Base-by-base conservation (phyloP, 2,797 vertebrate species). In the Aldrovandia affinis region DNA sequence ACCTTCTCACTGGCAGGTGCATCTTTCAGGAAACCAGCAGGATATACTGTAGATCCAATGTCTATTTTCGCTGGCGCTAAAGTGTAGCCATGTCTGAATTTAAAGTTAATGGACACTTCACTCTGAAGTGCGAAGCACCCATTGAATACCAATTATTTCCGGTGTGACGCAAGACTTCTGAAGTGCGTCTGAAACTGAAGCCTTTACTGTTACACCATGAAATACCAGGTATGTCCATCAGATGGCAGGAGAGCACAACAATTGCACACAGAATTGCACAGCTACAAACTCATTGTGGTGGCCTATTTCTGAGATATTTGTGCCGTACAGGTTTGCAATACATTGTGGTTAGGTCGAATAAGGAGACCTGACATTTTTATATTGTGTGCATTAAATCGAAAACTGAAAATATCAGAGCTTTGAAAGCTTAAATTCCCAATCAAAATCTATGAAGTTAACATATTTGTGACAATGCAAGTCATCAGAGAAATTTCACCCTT, bases 271-370 rank as follows among this genome's bases (percentile, higher is more conserved):
- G 8, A 52, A 70, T 22, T 68, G 7, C 28, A 52, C 22, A 52
- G 33, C n/a, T 47, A 80, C 84, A 80, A 59, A 12, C 33, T 3
- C 1, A 80, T 63, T 47, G 12, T 79, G 57, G 50, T 20, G 14
- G 30, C 12, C n/a, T n/a, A n/a, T n/a, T n/a, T n/a, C n/a, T n/a
- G n/a, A n/a, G n/a, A n/a, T n/a, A n/a, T n/a, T n/a, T n/a, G n/a
- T n/a, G n/a, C n/a, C n/a, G n/a, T n/a, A n/a, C n/a, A n/a, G n/a
- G n/a, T n/a, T n/a, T n/a, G n/a, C n/a, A n/a, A n/a, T n/a, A n/a
- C 33, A 42, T 89, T 91, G 52, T 65, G 81, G 90, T 52, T 14
- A 52, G 50, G 50, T 52, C 22, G n/a, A 63, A 15, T 63, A 28
- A 10, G 6, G 9, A 63, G 6, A 63, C n/a, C 6, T 12, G 20